phyloP scores from a whole-genome alignment of 2,888 invertebrate genomes.

The Biston stratarius region DNA sequence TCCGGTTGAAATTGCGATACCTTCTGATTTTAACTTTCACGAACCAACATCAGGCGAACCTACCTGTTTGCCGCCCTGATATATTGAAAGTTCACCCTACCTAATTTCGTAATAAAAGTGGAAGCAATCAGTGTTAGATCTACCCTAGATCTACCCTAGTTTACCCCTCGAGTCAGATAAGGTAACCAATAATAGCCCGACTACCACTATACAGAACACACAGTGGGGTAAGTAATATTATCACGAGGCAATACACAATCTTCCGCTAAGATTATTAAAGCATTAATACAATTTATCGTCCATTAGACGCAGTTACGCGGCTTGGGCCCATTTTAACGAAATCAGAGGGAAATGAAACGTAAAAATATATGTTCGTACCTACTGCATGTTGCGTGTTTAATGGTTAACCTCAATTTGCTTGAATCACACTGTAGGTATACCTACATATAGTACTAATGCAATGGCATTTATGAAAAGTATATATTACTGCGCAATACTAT shows the following conservation, averaged over 20 bases:
- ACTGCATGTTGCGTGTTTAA: slow-evolving; percentile 1
- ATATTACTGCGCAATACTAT: no score
- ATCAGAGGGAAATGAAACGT: slow-evolving; percentile 26
- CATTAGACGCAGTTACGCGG: slow-evolving; percentile 19
- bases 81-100: no score
- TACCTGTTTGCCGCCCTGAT: no score
- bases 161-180: background rate
- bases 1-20: no score
- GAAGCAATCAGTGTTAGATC: no score
- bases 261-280: slow-evolving; percentile 27
- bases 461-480: background rate
- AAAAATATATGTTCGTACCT: slow-evolving; percentile 17
- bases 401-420: slow-evolving; percentile 10
- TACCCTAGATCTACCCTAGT: background rate
- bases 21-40: no score
- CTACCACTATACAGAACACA: background rate
- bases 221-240: background rate
- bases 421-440: no score
- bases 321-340: slow-evolving; percentile 25
- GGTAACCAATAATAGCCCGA: background rate
- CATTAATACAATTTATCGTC: slow-evolving; percentile 25
- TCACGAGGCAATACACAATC: slow-evolving; percentile 17
- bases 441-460: background rate
- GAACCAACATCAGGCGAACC: no score
- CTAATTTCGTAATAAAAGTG: no score